phyloP scores from a whole-genome alignment of 2,113 vertebrate genomes.

The Lutjanus erythropterus region DNA sequence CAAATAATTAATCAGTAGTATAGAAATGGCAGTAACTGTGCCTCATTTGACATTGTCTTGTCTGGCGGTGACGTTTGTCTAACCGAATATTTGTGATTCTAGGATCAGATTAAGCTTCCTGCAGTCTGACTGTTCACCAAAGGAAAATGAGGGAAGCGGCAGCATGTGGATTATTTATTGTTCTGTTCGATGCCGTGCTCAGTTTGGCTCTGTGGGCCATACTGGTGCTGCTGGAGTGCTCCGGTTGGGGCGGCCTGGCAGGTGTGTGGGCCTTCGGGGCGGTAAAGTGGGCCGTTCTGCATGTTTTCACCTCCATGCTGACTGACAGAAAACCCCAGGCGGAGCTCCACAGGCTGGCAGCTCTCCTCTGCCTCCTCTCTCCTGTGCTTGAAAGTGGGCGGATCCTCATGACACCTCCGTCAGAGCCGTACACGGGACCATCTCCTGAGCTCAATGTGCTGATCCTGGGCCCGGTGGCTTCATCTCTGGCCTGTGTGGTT shows the following conservation, averaged over 20 bases:
- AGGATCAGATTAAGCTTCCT: constrained; percentile 20
- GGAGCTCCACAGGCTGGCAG: constrained; percentile 51
- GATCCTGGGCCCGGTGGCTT: constrained; percentile 26
- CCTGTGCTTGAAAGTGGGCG: constrained; percentile 70
- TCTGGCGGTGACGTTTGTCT: neutral
- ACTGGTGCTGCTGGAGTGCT: constrained; percentile 41
- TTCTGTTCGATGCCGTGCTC: constrained; percentile 68
- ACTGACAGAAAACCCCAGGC: constrained; percentile 26
- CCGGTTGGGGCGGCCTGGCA: constrained; percentile 47
- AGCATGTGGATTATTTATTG: constrained; percentile 5
- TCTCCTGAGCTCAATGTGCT: constrained; percentile 52
- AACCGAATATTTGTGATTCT: neutral
- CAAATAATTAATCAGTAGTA: no score
- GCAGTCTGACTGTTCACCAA: neutral
- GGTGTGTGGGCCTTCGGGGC: constrained; percentile 72
- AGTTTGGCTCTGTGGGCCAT: constrained; percentile 41
- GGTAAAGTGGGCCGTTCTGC: constrained; percentile 64
- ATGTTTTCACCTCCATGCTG: constrained; percentile 11
- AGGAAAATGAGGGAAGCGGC: constrained; percentile 29
- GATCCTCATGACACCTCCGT: neutral
- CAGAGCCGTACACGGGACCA: neutral
- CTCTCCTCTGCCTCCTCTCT: constrained; percentile 71
- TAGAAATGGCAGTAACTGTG: no score
- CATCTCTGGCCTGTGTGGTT: constrained; percentile 67
- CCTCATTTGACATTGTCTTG: no score